phyloP scores from a whole-genome alignment of 2,113 vertebrate genomes.

The Montifringilla adamsi region DNA sequence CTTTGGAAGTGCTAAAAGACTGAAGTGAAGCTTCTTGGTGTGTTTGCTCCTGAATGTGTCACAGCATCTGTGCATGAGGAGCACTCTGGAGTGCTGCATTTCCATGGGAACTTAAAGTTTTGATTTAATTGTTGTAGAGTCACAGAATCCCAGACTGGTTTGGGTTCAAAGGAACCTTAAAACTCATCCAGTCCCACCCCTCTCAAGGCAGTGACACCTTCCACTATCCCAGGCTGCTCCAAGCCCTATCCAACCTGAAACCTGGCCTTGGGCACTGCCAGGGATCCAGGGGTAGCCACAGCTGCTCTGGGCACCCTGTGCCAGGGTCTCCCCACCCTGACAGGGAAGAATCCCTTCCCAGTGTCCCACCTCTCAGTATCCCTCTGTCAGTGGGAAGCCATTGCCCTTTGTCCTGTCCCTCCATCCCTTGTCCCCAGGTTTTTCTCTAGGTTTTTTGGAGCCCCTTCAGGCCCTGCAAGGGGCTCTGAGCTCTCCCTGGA shows the following conservation, averaged over 20 bases:
- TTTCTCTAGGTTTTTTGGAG: neutral
- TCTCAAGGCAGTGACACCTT: neutral
- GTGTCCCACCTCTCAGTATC: neutral
- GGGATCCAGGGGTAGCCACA: neutral
- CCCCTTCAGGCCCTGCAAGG: neutral
- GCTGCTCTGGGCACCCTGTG: neutral
- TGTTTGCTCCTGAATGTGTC: neutral
- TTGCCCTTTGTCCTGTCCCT: neutral
- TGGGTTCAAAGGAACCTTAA: neutral
- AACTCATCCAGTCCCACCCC: fast-evolving
- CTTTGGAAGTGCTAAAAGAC: neutral
- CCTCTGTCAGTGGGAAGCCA: neutral
- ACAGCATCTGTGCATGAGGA: neutral
- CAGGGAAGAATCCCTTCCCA: neutral
- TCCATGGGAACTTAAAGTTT: neutral
- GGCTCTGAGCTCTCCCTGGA: neutral
- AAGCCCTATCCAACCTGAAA: fast-evolving
- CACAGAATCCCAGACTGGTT: neutral
- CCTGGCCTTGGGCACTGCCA: neutral
- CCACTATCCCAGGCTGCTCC: neutral
- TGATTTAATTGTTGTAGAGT: neutral
- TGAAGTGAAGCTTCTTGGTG: neutral
- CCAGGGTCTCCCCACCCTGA: neutral
- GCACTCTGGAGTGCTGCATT: neutral
- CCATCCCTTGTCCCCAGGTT: neutral